A percentile compares a stretch with the other conserved stretches of the same genome.
phyloP scores from a whole-genome alignment of 37 sponge, comb jelly and placozoan species.

The Axinella damicornis region DNA sequence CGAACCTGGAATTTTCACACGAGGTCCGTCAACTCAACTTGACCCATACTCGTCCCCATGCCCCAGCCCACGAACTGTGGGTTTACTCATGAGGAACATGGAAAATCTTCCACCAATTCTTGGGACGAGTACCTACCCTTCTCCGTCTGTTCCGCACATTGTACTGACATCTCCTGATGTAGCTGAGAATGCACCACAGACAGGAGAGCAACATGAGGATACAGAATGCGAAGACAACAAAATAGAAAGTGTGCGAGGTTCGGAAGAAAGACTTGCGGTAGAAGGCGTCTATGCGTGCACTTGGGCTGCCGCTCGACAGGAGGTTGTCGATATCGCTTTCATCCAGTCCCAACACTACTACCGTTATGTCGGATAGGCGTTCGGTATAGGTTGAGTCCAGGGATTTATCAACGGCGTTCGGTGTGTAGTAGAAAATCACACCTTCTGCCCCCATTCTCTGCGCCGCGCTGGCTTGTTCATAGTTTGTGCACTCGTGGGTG shows the following conservation, averaged over 20 bases:
- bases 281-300: background rate
- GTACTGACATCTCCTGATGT: constrained; percentile 53
- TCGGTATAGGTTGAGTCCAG: background rate
- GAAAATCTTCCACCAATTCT: no score
- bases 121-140: constrained; percentile 44
- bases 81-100: no score
- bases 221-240: constrained; percentile 81
- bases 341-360: background rate
- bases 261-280: background rate
- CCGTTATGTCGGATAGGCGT: background rate
- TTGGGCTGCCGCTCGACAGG: background rate
- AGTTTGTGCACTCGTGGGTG: constrained; percentile 11
- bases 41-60: no score
- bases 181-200: constrained; percentile 70
- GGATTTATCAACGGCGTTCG: background rate
- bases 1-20: no score
- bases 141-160: constrained; percentile 12
- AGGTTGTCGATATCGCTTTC: background rate
- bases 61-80: no score
- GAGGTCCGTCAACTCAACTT: no score
- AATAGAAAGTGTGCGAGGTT: constrained; percentile 70
- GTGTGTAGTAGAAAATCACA: constrained; percentile 39
- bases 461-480: constrained; percentile 16
- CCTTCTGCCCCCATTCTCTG: constrained; percentile 20
- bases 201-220: constrained; percentile 66